Base-by-base conservation (phyloP, 2,888 invertebrate genomes). In the Amphimallon solstitiale region DNA sequence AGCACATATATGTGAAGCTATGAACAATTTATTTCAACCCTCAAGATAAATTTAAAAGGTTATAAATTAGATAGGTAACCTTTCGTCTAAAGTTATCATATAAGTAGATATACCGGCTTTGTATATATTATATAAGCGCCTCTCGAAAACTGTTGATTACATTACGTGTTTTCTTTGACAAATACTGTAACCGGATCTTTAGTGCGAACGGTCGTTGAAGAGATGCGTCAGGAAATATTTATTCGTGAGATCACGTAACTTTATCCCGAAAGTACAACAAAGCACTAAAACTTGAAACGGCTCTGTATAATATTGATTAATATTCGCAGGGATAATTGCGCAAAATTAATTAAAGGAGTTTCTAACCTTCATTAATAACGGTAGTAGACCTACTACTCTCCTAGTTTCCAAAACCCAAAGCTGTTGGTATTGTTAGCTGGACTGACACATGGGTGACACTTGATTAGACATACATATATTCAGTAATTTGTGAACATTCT, bases 301-400 rank as follows among this genome's bases (percentile, higher is more conserved):
- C 56, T 43, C 43, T 59, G 56, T 59, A 40, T 59, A 59, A 59
- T 82, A 82, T 81, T 81, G 82, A 82, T 82, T 82, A 82, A 82
- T 81, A 81, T 80, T 78, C 78, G 78, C 78, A 74, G 78, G 80
- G 78, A 81, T 81, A 81, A 81, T 81, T 80, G 80, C 76, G 78
- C 77, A 77, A 82, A 82, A 82, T 82, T 82, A 82, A 82, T 82
- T 82, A 82, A 82, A 81, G 81, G 81, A 81, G 81, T 81, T 81
- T 80, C 78, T 78, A 81, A 78, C 81, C 81, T 81, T 81, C 82
- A 82, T 82, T 82, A 82, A 82, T 82, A 82, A 80, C 79, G 75
- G 75, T 75, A 77, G 56, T 59, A 45, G 56, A 59, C 43, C 56
- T 54, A 38, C 21, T 43, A 43, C 56, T 29, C 56, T 59, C 56